Evolutionary conservation across 2,113 vertebrate species (phyloP).

Genomic region (Morphnarchus princeps): DNA sequence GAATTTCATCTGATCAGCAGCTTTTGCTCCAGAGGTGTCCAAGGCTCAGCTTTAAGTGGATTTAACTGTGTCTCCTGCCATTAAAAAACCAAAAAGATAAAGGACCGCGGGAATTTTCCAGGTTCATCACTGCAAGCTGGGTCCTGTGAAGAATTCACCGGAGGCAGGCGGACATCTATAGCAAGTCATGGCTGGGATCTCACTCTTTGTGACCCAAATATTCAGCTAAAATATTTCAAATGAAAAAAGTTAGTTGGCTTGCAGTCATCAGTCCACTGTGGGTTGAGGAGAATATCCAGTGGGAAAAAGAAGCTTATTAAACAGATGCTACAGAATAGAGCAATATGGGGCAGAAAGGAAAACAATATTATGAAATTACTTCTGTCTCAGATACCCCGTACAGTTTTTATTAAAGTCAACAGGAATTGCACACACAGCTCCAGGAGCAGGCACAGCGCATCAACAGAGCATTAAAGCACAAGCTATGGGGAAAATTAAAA

Average conservation of each 20-base stretch:
- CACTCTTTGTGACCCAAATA: background rate
- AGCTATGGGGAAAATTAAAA: background rate
- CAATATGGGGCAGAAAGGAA: constrained; percentile 26
- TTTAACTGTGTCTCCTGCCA: background rate
- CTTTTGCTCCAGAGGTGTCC: background rate
- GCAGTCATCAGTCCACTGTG: background rate
- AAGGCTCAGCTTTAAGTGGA: background rate
- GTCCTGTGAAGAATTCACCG: background rate
- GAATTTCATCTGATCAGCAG: background rate
- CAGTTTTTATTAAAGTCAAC: constrained; percentile 42
- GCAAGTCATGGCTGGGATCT: background rate
- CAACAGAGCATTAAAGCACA: background rate
- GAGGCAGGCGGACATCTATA: background rate
- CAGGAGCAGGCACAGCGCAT: background rate
- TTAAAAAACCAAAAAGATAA: background rate
- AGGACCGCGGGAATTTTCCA: background rate
- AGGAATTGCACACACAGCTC: background rate
- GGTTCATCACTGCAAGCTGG: background rate
- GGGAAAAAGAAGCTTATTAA: constrained; percentile 42
- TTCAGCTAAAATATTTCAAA: background rate
- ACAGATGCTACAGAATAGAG: constrained; percentile 35
- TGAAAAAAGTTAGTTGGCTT: background rate
- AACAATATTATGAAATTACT: constrained; percentile 26
- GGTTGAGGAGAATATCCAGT: background rate
- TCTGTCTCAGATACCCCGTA: background rate